Conservation (phyloP, 2,888 invertebrate genomes). For the Candidula unifasciata region DNA sequence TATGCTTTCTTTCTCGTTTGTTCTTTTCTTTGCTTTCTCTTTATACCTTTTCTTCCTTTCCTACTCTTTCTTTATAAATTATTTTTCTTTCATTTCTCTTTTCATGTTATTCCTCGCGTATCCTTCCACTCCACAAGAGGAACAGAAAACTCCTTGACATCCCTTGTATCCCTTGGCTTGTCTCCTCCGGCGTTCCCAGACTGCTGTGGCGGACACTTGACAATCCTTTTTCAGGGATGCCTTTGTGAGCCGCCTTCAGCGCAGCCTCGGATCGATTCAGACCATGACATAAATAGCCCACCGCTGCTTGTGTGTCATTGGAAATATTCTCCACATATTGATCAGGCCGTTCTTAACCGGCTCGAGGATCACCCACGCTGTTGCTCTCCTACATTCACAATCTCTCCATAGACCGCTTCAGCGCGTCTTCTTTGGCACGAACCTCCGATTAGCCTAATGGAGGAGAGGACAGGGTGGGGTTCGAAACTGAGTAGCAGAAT, state of each 20-base stretch:
- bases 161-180: background rate
- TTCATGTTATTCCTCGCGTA: background rate
- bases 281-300: background rate
- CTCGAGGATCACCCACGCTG: background rate
- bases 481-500: no score
- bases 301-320: background rate
- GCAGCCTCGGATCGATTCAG: background rate
- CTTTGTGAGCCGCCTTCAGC: background rate
- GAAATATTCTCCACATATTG: slow-evolving; percentile 9
- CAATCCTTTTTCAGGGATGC: background rate
- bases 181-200: no score
- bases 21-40: background rate
- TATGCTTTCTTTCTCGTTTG: no score
- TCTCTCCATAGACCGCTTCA: background rate
- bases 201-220: background rate
- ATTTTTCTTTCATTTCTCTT: background rate
- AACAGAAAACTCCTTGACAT: background rate
- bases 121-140: background rate
- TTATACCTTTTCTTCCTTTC: background rate
- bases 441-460: no score
- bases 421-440: background rate
- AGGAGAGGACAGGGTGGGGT: no score
- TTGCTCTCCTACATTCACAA: background rate
- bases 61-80: background rate
- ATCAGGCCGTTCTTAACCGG: background rate